Conservation (phyloP, 2,888 invertebrate species). For the Doris montereyensis region DNA sequence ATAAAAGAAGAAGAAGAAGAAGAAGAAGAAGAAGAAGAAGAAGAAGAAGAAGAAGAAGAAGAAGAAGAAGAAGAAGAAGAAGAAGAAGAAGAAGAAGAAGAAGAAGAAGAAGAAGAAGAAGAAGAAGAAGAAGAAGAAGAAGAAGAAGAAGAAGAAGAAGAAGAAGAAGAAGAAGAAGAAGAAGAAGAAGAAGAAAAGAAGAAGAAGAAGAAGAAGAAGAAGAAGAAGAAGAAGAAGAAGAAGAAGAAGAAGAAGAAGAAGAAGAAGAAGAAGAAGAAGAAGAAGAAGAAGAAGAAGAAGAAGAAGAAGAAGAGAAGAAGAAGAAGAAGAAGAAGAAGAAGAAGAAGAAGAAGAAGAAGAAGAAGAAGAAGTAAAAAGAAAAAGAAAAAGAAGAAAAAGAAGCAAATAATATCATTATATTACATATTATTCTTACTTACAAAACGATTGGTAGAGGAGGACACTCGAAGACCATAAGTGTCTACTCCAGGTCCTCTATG, state of each 20-base stretch:
- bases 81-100: slow-evolving; percentile 1
- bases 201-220: not conserved
- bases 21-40: too few relatives aligned
- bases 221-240: slow-evolving; percentile 7
- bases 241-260: not conserved
- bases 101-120: not conserved
- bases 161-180: not conserved
- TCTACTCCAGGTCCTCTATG: too few relatives aligned
- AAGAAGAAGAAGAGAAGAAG: not conserved
- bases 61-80: not conserved
- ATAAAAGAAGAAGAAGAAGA: too few relatives aligned
- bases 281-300: slow-evolving; percentile 14
- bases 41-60: too few relatives aligned
- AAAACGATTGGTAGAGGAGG: not conserved
- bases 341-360: not conserved
- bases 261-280: not conserved
- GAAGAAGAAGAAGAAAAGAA: not conserved
- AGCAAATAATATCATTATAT: too few relatives aligned
- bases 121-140: not conserved
- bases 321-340: not conserved
- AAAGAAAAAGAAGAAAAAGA: not conserved
- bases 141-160: not conserved
- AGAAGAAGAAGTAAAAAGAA: not conserved
- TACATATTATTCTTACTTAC: not conserved
- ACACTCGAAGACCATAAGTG: too few relatives aligned